phyloP scores from a whole-genome alignment of 92 coral and sea anemone genomes.

The Epizoanthus illoricatus region DNA sequence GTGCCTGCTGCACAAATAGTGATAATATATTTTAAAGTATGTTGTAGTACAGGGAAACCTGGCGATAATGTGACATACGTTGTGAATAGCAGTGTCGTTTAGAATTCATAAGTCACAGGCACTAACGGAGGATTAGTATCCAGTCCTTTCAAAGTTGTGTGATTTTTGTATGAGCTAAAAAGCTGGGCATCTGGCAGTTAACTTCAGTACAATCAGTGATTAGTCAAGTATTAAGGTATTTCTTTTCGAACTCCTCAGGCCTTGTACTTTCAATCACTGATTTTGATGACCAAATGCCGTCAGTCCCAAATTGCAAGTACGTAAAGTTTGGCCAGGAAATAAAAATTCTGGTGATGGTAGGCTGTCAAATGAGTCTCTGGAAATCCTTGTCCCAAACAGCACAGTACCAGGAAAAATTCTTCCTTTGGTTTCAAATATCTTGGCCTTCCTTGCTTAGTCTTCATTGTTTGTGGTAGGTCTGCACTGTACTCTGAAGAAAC shows the following conservation, averaged over 20 bases:
- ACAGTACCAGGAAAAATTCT: slow-evolving; percentile 12
- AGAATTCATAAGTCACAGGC: neutral
- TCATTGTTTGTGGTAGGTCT: neutral
- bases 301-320: slow-evolving; percentile 20
- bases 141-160: slow-evolving; percentile 40
- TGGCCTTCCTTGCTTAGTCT: slow-evolving; percentile 5
- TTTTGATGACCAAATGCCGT: slow-evolving; percentile 2
- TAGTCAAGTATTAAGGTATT: slow-evolving; percentile 27
- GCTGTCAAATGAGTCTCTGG: slow-evolving; percentile 28
- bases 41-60: too few relatives aligned
- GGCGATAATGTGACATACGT: neutral
- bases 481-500: neutral
- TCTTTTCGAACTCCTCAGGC: slow-evolving; percentile 44
- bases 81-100: too few relatives aligned
- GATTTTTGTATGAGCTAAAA: slow-evolving; percentile 25
- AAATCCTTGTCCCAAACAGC: slow-evolving; percentile 11
- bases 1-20: too few relatives aligned
- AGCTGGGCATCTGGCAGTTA: slow-evolving; percentile 51
- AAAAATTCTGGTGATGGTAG: slow-evolving; percentile 23
- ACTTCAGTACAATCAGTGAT: slow-evolving; percentile 49
- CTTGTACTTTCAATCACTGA: slow-evolving; percentile 29
- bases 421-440: neutral
- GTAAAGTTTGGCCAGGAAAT: slow-evolving; percentile 38
- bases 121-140: neutral
- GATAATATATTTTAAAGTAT: too few relatives aligned